phyloP scores from a whole-genome alignment of 2,888 invertebrate species.

The Zele albiditarsus region DNA sequence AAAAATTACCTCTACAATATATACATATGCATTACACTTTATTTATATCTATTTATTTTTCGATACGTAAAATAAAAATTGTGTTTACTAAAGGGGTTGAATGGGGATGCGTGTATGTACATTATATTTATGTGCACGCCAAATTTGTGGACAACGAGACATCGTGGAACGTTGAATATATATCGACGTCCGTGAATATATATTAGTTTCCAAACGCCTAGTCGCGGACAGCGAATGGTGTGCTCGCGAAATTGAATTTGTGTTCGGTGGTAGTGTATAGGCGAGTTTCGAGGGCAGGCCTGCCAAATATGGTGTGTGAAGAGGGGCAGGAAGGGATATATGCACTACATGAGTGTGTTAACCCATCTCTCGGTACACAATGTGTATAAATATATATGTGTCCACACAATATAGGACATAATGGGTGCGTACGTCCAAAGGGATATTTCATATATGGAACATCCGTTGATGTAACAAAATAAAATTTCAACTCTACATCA shows the following conservation, averaged over 20 bases:
- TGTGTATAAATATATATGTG: not conserved
- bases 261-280: slow-evolving; percentile 12
- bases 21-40: not conserved
- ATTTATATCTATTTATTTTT: not conserved
- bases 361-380: not conserved
- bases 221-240: slow-evolving; percentile 32
- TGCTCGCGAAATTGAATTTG: slow-evolving; percentile 42
- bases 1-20: too few species aligned
- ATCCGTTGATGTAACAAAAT: slow-evolving; percentile 17
- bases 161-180: slow-evolving; percentile 14
- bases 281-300: not conserved
- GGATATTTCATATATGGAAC: slow-evolving; percentile 33
- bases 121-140: slow-evolving; percentile 22
- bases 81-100: not conserved
- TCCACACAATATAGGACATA: not conserved
- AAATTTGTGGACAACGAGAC: slow-evolving; percentile 23
- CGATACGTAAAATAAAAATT: not conserved
- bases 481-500: not conserved
- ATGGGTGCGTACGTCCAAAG: slow-evolving; percentile 40
- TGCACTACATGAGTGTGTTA: not conserved
- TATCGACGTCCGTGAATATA: slow-evolving; percentile 39
- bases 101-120: not conserved
- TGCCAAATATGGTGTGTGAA: slow-evolving; percentile 1
- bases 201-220: slow-evolving; percentile 38
- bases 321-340: not conserved